Base-by-base conservation (phyloP, 2,797 vertebrate species). In the Lithobates sylvaticus region DNA sequence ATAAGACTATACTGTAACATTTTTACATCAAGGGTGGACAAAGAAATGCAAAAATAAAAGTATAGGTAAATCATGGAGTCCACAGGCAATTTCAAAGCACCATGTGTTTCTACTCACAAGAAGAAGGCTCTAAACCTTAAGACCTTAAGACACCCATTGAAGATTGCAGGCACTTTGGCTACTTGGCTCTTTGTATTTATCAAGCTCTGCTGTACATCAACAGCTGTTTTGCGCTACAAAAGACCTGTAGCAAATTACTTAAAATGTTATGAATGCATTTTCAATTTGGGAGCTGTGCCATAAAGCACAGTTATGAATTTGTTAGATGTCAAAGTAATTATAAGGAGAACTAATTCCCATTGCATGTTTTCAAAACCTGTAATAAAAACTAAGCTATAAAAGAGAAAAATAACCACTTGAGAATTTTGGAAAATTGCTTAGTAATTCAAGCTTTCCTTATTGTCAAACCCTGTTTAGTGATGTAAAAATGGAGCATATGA, bases 331-430 rank as follows among this genome's bases (percentile, higher is more conserved):
- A 85, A 50, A 79, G 84, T 73, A 78, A 85, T 85, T 85, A 85
- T 74, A 85, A 85, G 84, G 76, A 79, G 39, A 47, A 58, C 58
- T 85, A 79, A 85, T 85, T 85, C 54, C 69, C 70, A 69, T 73
- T 85, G 76, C 77, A 78, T 78, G 78, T 78, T 13, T 72, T 65
- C 76, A 85, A 78, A 85, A 78, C 69, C 84, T 85, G 76, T 79
- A 85, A 85, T 85, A 85, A 85, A 84, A 79, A 67, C 69, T 21
- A 65, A 65, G 54, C 29, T 65, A 58, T 78, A 21, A 79, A 73
- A 85, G 26, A 79, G 76, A 72, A 85, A 78, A 85, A 85, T 85
- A 85, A 85, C 78, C 84, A 73, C 84, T 85, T 71, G 84, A 79
- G 76, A 70, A 78, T 85, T 85, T 78, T 39, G 50, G 68, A 73